Evolutionary conservation across 2,113 vertebrate genomes (phyloP).

Genomic region (Panthera uncia): DNA sequence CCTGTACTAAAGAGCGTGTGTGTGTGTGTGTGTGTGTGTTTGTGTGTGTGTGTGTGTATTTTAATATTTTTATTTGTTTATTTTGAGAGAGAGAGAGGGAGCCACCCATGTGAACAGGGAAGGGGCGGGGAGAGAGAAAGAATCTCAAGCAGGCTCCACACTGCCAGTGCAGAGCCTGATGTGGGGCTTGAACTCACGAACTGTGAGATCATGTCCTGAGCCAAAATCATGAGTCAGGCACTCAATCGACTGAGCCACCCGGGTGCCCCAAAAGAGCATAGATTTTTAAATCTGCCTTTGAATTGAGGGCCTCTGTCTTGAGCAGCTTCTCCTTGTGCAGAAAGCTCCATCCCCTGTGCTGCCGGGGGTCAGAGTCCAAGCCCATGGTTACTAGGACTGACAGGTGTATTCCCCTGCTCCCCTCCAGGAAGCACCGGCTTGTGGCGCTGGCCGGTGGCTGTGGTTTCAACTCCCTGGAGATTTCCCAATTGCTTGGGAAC

Average conservation of each 20-base stretch:
- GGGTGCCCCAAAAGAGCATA: not conserved
- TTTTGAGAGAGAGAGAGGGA: too few species aligned
- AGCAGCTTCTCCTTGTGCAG: not conserved
- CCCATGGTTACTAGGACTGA: fast-evolving
- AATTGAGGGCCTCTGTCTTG: not conserved
- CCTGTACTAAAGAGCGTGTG: not conserved
- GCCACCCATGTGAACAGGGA: too few species aligned
- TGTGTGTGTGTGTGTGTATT: fast-evolving
- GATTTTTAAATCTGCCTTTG: not conserved
- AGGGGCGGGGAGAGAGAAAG: too few species aligned
- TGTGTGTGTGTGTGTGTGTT: too few species aligned
- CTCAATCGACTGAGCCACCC: too few species aligned
- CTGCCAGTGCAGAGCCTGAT: too few species aligned
- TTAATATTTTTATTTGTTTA: too few species aligned
- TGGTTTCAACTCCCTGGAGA: not conserved
- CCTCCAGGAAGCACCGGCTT: not conserved
- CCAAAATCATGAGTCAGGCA: too few species aligned
- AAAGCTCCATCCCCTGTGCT: not conserved
- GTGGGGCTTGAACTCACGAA: too few species aligned
- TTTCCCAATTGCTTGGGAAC: not conserved
- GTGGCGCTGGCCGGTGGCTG: not conserved
- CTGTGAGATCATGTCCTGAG: too few species aligned
- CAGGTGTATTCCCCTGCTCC: not conserved
- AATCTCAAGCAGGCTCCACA: too few species aligned
- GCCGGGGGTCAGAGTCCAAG: fast-evolving